A percentile compares a stretch with the other conserved stretches of the same genome.
phyloP scores from a whole-genome alignment of 2,113 vertebrate species.

The Turdus rufiventris region DNA sequence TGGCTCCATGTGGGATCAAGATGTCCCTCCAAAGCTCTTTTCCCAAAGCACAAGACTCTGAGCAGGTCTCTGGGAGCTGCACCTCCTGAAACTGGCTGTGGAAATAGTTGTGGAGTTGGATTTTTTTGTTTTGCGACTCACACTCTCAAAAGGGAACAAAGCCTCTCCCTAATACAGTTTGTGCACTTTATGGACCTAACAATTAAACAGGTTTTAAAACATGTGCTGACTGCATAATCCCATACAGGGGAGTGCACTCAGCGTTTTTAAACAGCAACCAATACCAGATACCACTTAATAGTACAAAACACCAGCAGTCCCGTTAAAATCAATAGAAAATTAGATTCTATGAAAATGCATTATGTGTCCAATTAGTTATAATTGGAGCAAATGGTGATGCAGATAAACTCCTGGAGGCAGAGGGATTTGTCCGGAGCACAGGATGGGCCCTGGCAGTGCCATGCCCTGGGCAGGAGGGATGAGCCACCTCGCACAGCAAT shows the following conservation, averaged over 20 bases:
- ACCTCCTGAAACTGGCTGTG: background rate
- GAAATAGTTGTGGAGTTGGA: slow-evolving; percentile 5
- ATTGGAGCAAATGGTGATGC: slow-evolving; percentile 63
- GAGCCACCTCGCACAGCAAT: background rate
- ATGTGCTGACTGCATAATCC: slow-evolving; percentile 72
- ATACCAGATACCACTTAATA: slow-evolving; percentile 39
- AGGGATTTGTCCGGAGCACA: background rate
- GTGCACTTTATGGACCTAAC: slow-evolving; percentile 62
- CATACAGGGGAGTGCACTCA: slow-evolving; percentile 59
- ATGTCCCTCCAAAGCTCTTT: background rate
- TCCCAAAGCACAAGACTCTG: background rate
- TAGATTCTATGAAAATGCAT: slow-evolving; percentile 68
- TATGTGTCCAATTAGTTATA: slow-evolving; percentile 73
- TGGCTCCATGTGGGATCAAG: background rate
- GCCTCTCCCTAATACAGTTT: background rate
- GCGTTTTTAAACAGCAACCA: slow-evolving; percentile 64
- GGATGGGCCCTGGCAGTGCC: background rate
- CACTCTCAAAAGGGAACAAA: background rate
- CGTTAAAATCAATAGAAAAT: slow-evolving; percentile 73
- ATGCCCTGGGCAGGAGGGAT: slow-evolving; percentile 1
- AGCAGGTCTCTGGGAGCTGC: background rate
- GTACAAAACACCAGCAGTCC: slow-evolving; percentile 59
- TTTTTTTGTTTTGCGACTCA: background rate
- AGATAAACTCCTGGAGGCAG: slow-evolving; percentile 47
- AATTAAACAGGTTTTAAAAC: slow-evolving; percentile 70